Percentiles rank a stretch among this genome's conserved stretches.
Evolutionary conservation across 2,797 vertebrate species (phyloP).

Genomic region (Clarias platycephalus): DNA sequence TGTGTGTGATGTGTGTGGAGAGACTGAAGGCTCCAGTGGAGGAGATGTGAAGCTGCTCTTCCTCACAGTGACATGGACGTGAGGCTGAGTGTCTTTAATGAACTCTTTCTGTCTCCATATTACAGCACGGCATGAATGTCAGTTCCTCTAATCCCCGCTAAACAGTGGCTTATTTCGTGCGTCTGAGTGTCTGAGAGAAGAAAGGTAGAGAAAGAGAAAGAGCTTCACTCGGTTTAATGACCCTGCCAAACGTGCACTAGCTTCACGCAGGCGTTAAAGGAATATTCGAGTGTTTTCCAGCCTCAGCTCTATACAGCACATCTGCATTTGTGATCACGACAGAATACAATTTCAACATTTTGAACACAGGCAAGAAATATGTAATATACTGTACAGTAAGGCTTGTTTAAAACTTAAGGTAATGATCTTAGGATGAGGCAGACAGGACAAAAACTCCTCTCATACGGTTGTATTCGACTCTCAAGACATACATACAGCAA

Average conservation of each 20-base stretch:
- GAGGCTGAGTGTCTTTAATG: slow-evolving; percentile 41
- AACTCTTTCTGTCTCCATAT: slow-evolving; percentile 42
- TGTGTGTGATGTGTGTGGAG: slow-evolving; percentile 11
- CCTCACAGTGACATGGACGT: background rate
- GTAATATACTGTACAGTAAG: background rate
- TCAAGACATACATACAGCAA: background rate
- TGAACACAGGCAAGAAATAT: background rate
- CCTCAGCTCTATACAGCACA: background rate
- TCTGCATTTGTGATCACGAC: background rate
- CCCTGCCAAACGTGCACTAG: background rate
- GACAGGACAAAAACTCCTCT: background rate
- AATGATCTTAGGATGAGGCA: background rate
- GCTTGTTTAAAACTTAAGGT: background rate
- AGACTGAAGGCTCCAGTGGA: background rate
- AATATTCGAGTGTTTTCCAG: background rate
- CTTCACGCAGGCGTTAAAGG: slow-evolving; percentile 2
- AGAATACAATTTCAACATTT: background rate
- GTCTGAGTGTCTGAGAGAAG: slow-evolving; percentile 26
- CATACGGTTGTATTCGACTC: background rate
- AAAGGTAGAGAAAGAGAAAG: background rate
- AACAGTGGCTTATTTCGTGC: slow-evolving; percentile 52
- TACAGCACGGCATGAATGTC: slow-evolving; percentile 42
- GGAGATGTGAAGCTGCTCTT: background rate
- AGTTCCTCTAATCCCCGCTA: slow-evolving; percentile 61
- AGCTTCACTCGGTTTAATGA: slow-evolving; percentile 1